phyloP scores from a whole-genome alignment of 2,113 vertebrate genomes.

The Chamaetylas fuelleborni region DNA sequence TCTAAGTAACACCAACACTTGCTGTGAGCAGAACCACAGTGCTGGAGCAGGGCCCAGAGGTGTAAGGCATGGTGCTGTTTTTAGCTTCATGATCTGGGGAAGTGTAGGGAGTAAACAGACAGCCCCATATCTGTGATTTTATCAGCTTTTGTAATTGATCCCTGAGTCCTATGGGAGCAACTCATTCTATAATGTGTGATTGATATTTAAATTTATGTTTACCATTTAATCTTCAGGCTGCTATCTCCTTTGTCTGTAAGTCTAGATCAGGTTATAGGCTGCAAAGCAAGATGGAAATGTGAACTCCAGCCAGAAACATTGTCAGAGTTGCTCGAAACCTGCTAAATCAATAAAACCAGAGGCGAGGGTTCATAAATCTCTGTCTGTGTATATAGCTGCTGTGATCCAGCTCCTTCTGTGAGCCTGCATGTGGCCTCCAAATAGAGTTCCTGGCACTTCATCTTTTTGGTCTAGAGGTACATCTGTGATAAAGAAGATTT shows the following conservation, averaged over 20 bases:
- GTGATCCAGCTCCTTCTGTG: background rate
- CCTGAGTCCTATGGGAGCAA: background rate
- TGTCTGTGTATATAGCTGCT: background rate
- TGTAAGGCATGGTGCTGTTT: background rate
- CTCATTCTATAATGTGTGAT: background rate
- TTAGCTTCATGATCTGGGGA: background rate
- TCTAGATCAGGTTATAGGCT: background rate
- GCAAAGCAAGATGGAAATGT: background rate
- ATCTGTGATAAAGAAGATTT: background rate
- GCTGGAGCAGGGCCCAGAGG: background rate
- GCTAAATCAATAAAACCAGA: slow-evolving; percentile 22
- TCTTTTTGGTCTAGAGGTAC: background rate
- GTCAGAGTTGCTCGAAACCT: background rate
- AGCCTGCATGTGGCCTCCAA: slow-evolving; percentile 12
- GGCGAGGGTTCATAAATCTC: background rate
- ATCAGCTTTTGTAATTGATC: background rate
- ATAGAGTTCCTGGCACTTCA: slow-evolving; percentile 22
- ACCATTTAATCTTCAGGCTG: background rate
- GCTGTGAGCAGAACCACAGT: background rate
- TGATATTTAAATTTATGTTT: background rate
- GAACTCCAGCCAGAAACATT: background rate
- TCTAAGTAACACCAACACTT: background rate
- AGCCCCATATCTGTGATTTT: background rate
- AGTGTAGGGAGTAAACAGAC: background rate
- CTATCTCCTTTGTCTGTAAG: background rate